Evolutionary conservation across 2,888 invertebrate species (phyloP).

Genomic region (Andrena flavipes): DNA sequence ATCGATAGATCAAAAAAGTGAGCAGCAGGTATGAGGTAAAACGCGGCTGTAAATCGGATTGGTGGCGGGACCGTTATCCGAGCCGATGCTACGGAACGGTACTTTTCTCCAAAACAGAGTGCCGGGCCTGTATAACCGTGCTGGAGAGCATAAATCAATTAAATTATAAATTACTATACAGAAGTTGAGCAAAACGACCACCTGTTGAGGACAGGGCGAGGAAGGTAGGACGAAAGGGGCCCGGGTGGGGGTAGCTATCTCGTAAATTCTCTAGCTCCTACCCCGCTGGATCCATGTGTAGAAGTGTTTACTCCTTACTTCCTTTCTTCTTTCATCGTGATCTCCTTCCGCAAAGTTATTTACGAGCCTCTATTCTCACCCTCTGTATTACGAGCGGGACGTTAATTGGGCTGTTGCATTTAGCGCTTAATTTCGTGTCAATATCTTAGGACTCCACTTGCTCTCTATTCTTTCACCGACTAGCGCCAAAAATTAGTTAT

Average conservation of each 20-base stretch:
- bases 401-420: slow-evolving; percentile 47
- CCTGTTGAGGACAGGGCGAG: slow-evolving; percentile 82
- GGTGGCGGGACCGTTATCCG: slow-evolving; percentile 59
- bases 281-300: slow-evolving; percentile 68
- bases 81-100: slow-evolving; percentile 60
- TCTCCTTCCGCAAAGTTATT: slow-evolving; percentile 54
- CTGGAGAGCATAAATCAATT: slow-evolving; percentile 81
- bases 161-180: slow-evolving; percentile 84
- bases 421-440: slow-evolving; percentile 18
- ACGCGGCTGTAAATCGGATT: slow-evolving; percentile 59
- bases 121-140: slow-evolving; percentile 47
- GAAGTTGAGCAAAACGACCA: slow-evolving; percentile 83
- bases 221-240: slow-evolving; percentile 78
- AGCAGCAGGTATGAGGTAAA: slow-evolving; percentile 4
- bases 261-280: slow-evolving; percentile 82
- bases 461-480: background rate
- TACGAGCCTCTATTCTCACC: slow-evolving; percentile 41
- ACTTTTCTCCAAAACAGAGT: slow-evolving; percentile 63
- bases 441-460: background rate
- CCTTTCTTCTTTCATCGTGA: slow-evolving; percentile 56
- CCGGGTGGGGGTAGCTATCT: slow-evolving; percentile 81
- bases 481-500: background rate
- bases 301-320: slow-evolving; percentile 65
- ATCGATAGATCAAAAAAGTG: slow-evolving; percentile 33
- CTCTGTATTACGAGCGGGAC: slow-evolving; percentile 28